These are phyloP conservation scores for Cinclus cinclus DNA, from an alignment of 2,113 vertebrate species.

Conservation along the genomic window DNA sequence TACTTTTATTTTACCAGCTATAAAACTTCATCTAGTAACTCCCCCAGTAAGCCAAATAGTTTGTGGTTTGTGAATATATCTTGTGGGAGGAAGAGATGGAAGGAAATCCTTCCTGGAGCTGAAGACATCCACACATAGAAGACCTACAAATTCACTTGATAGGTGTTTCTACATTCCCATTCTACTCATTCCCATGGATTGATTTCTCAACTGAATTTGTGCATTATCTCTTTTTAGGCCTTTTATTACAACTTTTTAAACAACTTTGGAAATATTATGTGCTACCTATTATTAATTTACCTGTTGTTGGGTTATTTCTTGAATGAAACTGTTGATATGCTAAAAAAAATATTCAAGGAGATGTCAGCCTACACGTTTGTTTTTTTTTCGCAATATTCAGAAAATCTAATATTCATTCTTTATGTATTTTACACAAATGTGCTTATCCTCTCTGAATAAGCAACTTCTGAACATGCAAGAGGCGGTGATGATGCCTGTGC, in stretches of 20 bases:
- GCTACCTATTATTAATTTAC: background rate
- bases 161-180: background rate
- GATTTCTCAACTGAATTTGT: background rate
- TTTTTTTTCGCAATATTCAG: background rate
- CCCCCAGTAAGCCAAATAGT: background rate
- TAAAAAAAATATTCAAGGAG: background rate
- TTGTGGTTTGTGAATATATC: background rate
- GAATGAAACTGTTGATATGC: background rate
- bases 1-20: background rate
- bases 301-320: background rate
- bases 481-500: background rate
- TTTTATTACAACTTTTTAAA: background rate
- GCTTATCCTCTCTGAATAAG: background rate
- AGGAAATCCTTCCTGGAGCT: background rate
- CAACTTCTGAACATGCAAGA: background rate
- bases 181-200: background rate
- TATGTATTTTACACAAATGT: background rate
- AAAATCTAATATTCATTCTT: background rate
- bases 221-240: background rate
- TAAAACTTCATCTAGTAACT: background rate
- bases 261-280: background rate
- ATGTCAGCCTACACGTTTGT: background rate
- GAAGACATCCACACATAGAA: background rate
- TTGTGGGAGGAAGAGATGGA: rapidly evolving
- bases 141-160: background rate